Conservation (phyloP, 2,888 invertebrate genomes). For the Pachycephus smyrnensis region DNA sequence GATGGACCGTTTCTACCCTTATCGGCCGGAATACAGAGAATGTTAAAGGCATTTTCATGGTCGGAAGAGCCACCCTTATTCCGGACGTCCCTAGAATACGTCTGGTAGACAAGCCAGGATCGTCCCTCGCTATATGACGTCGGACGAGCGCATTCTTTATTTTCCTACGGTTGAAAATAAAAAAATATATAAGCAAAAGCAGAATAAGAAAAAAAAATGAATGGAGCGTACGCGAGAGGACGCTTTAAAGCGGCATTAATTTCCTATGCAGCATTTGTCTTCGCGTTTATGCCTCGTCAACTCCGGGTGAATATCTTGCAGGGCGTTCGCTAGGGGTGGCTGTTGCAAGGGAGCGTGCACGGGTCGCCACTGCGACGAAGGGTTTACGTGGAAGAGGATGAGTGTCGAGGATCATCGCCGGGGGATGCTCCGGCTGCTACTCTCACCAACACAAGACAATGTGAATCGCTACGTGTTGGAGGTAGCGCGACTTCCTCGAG, state of each 20-base stretch:
- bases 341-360: background rate
- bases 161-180: background rate
- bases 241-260: conserved; percentile 24
- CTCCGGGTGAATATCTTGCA: conserved; percentile 3
- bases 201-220: background rate
- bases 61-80: background rate
- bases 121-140: background rate
- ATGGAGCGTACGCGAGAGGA: conserved; percentile 11
- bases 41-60: background rate
- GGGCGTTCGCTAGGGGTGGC: background rate
- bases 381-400: background rate
- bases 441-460: background rate
- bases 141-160: conserved; percentile 1
- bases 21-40: background rate
- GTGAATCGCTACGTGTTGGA: background rate
- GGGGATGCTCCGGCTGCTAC: background rate
- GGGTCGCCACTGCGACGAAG: background rate
- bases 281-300: conserved; percentile 21
- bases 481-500: background rate
- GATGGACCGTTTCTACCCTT: background rate
- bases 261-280: conserved; percentile 25
- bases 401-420: background rate
- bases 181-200: background rate
- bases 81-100: background rate
- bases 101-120: background rate